A percentile compares a stretch with the other conserved stretches of the same genome.
phyloP scores from a whole-genome alignment of 1,140 invertebrate species.

The Cotesia vestalis region DNA sequence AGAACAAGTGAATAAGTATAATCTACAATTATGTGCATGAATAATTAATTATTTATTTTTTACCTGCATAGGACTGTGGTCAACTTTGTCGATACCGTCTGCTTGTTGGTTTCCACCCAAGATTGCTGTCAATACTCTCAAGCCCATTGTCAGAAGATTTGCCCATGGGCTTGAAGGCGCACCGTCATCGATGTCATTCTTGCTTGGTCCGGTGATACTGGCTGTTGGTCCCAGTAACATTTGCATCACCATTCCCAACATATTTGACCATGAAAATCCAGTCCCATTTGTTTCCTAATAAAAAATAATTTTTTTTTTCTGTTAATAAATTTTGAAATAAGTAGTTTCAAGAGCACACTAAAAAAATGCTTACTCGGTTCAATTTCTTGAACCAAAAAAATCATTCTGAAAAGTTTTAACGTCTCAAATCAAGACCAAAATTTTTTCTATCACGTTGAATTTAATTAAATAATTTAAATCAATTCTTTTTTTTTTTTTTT shows the following conservation, averaged over 20 bases:
- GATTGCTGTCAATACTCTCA: conserved; percentile 84
- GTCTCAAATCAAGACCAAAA: too few relatives aligned
- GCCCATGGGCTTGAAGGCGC: conserved; percentile 81
- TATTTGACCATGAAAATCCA: conserved; percentile 86
- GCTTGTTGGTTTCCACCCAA: conserved; percentile 75
- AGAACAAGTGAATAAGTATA: background rate
- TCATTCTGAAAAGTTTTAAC: too few relatives aligned
- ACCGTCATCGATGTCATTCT: conserved; percentile 78
- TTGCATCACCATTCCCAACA: conserved; percentile 86
- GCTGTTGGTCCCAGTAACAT: conserved; percentile 77
- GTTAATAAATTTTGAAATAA: background rate
- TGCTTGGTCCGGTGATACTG: conserved; percentile 75
- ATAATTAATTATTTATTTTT: conserved; percentile 29
- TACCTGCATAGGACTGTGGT: conserved; percentile 89
- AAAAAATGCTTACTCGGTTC: background rate
- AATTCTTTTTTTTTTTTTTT: background rate
- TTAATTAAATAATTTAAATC: too few relatives aligned
- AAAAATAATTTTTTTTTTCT: conserved; percentile 12
- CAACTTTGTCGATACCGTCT: conserved; percentile 88
- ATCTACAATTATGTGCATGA: background rate
- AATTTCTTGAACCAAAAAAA: too few relatives aligned
- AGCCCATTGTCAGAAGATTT: conserved; percentile 81
- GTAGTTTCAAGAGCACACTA: background rate
- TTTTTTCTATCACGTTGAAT: too few relatives aligned
- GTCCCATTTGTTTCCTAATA: conserved; percentile 65